Evolutionary conservation across 2,797 vertebrate genomes (phyloP), one percentile per base, ranked within the genome.

Genomic region (Lycodopsis pacificus): DNA sequence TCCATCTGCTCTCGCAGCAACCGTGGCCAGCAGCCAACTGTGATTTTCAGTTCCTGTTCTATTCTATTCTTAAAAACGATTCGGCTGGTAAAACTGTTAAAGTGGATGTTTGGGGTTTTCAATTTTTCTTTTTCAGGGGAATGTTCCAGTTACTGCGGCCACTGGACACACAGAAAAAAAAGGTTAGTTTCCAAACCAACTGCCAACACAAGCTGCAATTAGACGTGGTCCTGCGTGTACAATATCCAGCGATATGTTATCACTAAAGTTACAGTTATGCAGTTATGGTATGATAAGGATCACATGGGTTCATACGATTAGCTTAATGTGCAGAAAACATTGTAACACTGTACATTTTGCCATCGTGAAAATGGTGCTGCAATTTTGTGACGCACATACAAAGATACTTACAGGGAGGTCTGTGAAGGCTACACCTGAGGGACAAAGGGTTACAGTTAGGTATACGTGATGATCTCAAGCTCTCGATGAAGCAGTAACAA

Each of bases 361-460:
- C 7, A 66, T 58, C 3, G 17, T 13, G 4, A 30, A 32, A 38
- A 51, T 19, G 1, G 11, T 38, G 14, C 6, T 49, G 56, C 46
- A 69, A 62, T 30, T 1, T 6, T 46, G 48, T 49, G 15, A 73
- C 22, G 11, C 7, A 57, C 25, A 42, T 42, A 8, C 9, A 1
- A 53, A 27, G 19, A 70, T 93, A 97, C 98, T 99, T 94, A 99
- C 98, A 90, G 98, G 98, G 89, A 99, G 97, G 93, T 99, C 98
- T 94, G 98, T 99, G 95, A 99, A 99, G 90, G 98, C 98, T 88
- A 98, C 97, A 94, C 98, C 98, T 99, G 19, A 15, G 36, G 64
- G 19, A 56, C 7, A 57, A 89, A 77, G 80, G 20, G 30, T 72
- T 63, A 15, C n/a, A 46, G 7, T 25, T 13, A 53, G 22, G 3